Percentiles rank a stretch among this genome's conserved stretches.
Conservation (phyloP, 1,140 invertebrate species). For the Marisa cornuarietis region DNA sequence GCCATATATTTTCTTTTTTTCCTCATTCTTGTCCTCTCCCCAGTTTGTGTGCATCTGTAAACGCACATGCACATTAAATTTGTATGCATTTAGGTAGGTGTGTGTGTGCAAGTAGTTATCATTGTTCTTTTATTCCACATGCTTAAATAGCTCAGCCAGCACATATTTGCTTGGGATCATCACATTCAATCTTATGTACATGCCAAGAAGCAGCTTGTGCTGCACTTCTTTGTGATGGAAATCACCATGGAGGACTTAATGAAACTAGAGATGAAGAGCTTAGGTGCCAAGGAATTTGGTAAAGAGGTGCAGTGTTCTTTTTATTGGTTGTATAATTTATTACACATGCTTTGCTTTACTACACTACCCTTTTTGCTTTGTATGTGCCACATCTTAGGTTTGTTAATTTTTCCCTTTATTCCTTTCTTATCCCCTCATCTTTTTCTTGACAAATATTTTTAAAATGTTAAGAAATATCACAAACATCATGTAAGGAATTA, state of each 20-base stretch:
- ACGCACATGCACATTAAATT: too few species aligned
- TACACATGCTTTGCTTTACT: not conserved
- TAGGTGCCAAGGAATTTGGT: constrained; percentile 66
- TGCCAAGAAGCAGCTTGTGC: constrained; percentile 60
- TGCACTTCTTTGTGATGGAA: constrained; percentile 70
- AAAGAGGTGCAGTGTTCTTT: constrained; percentile 59
- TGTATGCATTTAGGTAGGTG: too few species aligned
- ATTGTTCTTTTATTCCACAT: not conserved
- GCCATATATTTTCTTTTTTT: too few species aligned
- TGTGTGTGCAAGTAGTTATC: too few species aligned
- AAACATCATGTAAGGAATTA: too few species aligned
- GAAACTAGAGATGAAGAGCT: constrained; percentile 60
- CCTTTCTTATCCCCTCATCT: not conserved
- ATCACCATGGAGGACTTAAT: constrained; percentile 63
- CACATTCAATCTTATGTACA: constrained; percentile 55
- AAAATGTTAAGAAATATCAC: too few species aligned
- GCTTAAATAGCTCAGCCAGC: constrained; percentile 31
- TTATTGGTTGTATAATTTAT: not conserved
- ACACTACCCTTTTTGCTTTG: too few species aligned
- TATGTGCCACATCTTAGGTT: too few species aligned
- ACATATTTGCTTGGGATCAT: constrained; percentile 47
- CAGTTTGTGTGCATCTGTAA: too few species aligned
- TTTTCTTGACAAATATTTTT: too few species aligned
- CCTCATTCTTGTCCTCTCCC: too few species aligned
- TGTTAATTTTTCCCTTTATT: not conserved